phyloP scores from a whole-genome alignment of 2,113 vertebrate species.

The Poicephalus meyeri region DNA sequence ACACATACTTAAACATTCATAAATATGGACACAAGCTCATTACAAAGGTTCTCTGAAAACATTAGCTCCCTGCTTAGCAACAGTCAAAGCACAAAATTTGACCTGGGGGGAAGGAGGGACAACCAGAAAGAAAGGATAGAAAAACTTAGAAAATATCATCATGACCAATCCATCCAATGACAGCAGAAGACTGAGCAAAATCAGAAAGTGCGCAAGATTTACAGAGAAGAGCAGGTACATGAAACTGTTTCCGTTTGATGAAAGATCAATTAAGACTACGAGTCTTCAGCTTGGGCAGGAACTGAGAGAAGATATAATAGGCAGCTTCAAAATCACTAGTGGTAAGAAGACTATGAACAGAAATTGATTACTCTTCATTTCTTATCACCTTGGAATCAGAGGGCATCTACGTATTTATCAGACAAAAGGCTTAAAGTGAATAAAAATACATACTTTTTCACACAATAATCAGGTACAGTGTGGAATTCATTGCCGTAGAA shows the following conservation, averaged over 20 bases:
- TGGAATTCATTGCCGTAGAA: background rate
- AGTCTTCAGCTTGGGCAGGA: background rate
- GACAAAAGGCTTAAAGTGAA: background rate
- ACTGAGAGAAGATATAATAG: background rate
- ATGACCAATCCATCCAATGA: background rate
- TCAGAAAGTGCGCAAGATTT: background rate
- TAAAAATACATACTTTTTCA: background rate
- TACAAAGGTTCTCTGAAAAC: background rate
- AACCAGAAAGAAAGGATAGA: background rate
- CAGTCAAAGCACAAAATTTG: background rate
- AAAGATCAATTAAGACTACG: background rate
- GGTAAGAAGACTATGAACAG: accelerated
- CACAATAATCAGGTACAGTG: background rate
- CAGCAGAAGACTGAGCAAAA: background rate
- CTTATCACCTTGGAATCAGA: background rate
- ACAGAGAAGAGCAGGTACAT: background rate
- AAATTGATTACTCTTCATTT: background rate
- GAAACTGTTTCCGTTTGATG: background rate
- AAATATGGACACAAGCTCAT: background rate
- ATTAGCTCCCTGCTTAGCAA: background rate
- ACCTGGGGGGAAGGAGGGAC: background rate
- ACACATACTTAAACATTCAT: background rate
- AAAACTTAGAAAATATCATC: background rate
- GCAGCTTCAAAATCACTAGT: background rate
- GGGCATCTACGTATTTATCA: background rate